These are phyloP conservation scores for Erebia palarica DNA, from an alignment of 2,888 invertebrate genomes.

Conservation along the genomic window DNA sequence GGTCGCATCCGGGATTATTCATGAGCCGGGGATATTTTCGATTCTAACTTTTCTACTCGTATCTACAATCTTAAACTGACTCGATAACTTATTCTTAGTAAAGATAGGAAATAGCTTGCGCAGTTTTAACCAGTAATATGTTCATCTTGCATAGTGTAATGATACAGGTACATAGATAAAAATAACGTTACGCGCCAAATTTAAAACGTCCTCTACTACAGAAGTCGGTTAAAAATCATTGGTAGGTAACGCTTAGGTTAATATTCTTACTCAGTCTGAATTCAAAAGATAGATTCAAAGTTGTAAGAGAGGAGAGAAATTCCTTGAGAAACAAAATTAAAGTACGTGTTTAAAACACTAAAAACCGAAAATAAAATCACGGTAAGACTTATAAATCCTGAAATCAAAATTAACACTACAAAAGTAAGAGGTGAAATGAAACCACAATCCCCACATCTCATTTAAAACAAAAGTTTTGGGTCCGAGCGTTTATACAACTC, in stretches of 20 bases:
- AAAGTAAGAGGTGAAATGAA: not conserved
- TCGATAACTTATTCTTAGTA: not conserved
- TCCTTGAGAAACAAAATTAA: not conserved
- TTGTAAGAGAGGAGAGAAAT: not conserved
- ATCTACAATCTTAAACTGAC: conserved; percentile 15
- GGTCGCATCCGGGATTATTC: not conserved
- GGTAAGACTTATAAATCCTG: not conserved
- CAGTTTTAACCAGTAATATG: too few species aligned
- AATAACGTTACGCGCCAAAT: too few species aligned
- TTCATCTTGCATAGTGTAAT: too few species aligned
- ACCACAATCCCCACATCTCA: not conserved
- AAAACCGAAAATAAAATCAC: not conserved
- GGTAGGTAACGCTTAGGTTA: too few species aligned
- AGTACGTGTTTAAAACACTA: not conserved
- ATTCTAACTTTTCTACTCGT: conserved; percentile 13
- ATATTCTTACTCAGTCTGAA: too few species aligned
- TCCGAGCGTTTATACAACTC: not conserved
- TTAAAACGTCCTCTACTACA: too few species aligned
- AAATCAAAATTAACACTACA: not conserved
- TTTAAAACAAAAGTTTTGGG: conserved; percentile 1
- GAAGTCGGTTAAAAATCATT: too few species aligned
- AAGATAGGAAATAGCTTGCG: not conserved
- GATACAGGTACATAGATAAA: too few species aligned
- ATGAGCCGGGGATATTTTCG: conserved; percentile 11
- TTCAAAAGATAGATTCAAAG: too few species aligned